phyloP scores from a whole-genome alignment of 2,888 invertebrate species.

The Ectemnius lituratus region DNA sequence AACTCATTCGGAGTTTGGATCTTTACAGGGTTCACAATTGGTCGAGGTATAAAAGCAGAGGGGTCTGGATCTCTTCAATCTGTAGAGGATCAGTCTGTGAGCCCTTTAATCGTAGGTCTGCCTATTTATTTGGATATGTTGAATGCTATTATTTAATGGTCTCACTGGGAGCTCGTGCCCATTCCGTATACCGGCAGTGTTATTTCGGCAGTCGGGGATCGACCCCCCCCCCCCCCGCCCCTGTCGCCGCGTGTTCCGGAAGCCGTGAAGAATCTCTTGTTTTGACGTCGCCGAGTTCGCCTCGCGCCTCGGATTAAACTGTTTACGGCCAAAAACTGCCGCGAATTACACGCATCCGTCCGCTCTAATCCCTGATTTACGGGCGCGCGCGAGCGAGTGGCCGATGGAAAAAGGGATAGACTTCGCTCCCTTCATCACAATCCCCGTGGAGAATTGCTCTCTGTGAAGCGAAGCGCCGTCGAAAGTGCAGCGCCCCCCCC shows the following conservation, averaged over 20 bases:
- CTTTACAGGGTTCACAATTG: too few relatives aligned
- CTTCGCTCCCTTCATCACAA: conserved; percentile 37
- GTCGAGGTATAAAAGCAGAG: too few relatives aligned
- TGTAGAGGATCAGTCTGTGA: too few relatives aligned
- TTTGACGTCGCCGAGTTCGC: conserved; percentile 73
- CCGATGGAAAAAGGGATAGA: conserved; percentile 11
- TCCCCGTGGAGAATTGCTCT: conserved; percentile 75
- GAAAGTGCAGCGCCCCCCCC: conserved; percentile 53
- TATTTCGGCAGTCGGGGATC: too few relatives aligned
- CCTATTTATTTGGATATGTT: too few relatives aligned
- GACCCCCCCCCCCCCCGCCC: too few relatives aligned
- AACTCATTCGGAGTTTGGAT: too few relatives aligned
- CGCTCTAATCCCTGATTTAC: conserved; percentile 76
- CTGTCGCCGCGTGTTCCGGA: conserved; percentile 6
- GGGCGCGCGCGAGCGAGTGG: conserved; percentile 33
- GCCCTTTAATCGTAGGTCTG: too few relatives aligned
- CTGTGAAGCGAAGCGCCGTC: conserved; percentile 49
- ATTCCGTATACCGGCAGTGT: too few relatives aligned
- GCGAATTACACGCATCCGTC: conserved; percentile 72
- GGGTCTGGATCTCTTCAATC: too few relatives aligned
- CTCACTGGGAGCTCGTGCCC: too few relatives aligned
- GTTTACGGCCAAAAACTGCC: conserved; percentile 74
- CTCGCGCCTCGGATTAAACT: conserved; percentile 72
- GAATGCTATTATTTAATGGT: too few relatives aligned
- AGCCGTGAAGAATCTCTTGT: conserved; percentile 74